Evolutionary conservation across 2,113 vertebrate genomes (phyloP).

Genomic region (Turnix velox): DNA sequence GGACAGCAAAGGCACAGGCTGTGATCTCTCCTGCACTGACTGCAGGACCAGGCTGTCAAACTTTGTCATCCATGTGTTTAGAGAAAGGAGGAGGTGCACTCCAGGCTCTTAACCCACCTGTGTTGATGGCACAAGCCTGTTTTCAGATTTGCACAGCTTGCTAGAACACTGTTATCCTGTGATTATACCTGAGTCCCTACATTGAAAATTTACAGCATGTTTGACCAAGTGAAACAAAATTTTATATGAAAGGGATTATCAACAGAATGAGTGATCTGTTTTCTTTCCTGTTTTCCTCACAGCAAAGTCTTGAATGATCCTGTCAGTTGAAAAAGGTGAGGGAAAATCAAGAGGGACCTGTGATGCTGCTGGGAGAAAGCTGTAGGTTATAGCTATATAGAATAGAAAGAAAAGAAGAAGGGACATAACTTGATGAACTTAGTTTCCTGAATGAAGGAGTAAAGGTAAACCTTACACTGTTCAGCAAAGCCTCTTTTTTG

Average conservation of each 20-base stretch:
- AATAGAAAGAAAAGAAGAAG: background rate
- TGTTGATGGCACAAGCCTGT: background rate
- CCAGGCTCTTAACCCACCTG: background rate
- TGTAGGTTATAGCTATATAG: background rate
- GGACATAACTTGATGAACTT: constrained; percentile 2
- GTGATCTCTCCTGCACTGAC: too few species aligned
- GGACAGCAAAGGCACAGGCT: background rate
- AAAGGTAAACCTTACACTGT: constrained; percentile 31
- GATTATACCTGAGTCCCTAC: background rate
- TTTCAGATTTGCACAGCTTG: background rate
- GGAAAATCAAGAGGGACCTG: background rate
- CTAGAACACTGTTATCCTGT: too few species aligned
- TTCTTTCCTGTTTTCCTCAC: background rate
- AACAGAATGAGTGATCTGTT: background rate
- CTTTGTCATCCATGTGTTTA: background rate
- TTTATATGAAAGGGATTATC: background rate
- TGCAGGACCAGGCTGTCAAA: background rate
- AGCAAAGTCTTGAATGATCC: background rate
- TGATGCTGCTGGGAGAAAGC: background rate
- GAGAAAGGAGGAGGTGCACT: background rate
- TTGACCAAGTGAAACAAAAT: too few species aligned
- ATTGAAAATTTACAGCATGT: background rate
- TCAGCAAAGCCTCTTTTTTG: constrained; percentile 36
- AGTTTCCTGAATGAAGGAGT: constrained; percentile 17
- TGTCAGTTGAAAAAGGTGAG: background rate